phyloP scores from a whole-genome alignment of 37 sponge, comb jelly and placozoan genomes.

The Beroe forskalii region DNA sequence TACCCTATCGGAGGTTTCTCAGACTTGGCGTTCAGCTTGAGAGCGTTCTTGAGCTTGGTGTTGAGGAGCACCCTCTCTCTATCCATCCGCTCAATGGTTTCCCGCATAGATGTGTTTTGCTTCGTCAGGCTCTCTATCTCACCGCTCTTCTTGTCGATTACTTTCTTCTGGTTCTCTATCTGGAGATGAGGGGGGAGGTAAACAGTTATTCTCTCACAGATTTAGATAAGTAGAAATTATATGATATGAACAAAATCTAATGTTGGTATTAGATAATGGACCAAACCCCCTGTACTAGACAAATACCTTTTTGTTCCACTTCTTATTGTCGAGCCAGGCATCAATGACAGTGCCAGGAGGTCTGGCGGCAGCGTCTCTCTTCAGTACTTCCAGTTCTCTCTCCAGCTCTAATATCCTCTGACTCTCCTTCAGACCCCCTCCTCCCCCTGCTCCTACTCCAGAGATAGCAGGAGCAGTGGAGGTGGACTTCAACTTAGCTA shows the following conservation, averaged over 20 bases:
- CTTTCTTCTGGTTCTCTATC: slow-evolving; percentile 54
- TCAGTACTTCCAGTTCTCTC: neutral
- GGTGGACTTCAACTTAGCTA: neutral
- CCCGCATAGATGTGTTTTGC: slow-evolving; percentile 13
- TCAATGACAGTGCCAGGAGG: slow-evolving; percentile 19
- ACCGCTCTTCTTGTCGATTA: neutral
- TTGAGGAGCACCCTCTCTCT: slow-evolving; percentile 17
- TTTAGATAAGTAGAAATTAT: neutral
- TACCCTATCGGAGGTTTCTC: slow-evolving; percentile 4
- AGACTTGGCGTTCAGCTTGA: slow-evolving; percentile 1
- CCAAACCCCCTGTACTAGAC: neutral
- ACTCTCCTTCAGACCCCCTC: too few species aligned
- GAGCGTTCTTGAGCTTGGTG: slow-evolving; percentile 31
- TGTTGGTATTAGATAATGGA: neutral
- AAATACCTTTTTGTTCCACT: slow-evolving; percentile 50
- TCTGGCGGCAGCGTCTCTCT: neutral
- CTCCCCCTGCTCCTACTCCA: neutral
- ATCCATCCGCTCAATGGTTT: slow-evolving; percentile 37
- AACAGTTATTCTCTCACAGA: neutral
- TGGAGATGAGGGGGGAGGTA: neutral
- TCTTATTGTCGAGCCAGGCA: slow-evolving; percentile 60
- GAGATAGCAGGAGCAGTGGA: neutral
- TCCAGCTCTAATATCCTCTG: slow-evolving; percentile 9
- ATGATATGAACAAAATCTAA: neutral
- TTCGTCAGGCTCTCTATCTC: slow-evolving; percentile 28